These are phyloP conservation scores for Drosophila takahashii DNA, from an alignment of 1,140 invertebrate species.

Conservation along the genomic window DNA sequence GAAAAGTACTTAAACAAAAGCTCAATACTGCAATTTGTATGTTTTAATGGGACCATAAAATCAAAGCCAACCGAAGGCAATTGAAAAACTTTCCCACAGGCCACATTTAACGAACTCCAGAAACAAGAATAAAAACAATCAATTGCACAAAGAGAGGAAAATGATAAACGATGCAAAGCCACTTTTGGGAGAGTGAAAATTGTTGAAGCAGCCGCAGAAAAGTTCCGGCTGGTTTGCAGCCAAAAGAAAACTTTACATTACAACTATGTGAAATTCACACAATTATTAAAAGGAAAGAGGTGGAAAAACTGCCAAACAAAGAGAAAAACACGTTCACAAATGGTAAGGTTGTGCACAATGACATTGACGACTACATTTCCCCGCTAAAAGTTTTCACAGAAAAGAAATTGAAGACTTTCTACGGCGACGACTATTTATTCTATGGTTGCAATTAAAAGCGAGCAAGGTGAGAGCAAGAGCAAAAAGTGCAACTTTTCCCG, in stretches of 20 bases:
- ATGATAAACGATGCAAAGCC: slow-evolving; percentile 40
- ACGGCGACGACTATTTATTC: slow-evolving; percentile 38
- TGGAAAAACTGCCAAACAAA: slow-evolving; percentile 36
- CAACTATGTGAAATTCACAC: slow-evolving; percentile 54
- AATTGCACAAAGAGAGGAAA: slow-evolving; percentile 23
- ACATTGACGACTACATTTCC: slow-evolving; percentile 65
- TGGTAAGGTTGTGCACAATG: slow-evolving; percentile 52
- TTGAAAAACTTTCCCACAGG: slow-evolving; percentile 58
- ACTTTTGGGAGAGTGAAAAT: slow-evolving; percentile 41
- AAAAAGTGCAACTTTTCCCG: slow-evolving; percentile 49
- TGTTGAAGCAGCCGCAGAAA: slow-evolving; percentile 28
- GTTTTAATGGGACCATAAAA: slow-evolving; percentile 49
- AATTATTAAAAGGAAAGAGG: slow-evolving; percentile 49
- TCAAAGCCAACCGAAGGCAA: slow-evolving; percentile 34
- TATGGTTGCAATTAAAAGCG: slow-evolving; percentile 61
- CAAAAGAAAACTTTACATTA: slow-evolving; percentile 41
- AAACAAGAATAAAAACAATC: slow-evolving; percentile 34
- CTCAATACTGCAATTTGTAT: not conserved
- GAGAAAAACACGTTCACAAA: slow-evolving; percentile 36
- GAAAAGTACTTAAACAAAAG: not conserved
- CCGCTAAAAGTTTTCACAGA: slow-evolving; percentile 57
- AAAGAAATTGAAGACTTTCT: slow-evolving; percentile 74
- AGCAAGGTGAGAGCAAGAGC: slow-evolving; percentile 27
- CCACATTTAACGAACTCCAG: slow-evolving; percentile 25
- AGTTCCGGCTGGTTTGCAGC: slow-evolving; percentile 60